phyloP scores from a whole-genome alignment of 1,140 invertebrate species.

The Venturia canescens region DNA sequence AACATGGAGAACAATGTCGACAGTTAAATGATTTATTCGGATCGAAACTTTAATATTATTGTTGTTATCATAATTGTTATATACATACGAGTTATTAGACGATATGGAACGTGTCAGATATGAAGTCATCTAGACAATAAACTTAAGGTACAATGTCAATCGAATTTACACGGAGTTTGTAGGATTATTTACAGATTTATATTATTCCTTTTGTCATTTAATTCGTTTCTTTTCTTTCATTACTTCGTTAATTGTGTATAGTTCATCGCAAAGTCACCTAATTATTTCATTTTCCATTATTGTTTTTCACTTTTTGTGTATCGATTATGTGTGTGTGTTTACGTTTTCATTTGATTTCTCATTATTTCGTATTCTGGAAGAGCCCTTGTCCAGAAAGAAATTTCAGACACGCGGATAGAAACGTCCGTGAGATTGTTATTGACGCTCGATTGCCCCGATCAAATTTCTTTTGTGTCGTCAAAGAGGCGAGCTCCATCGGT shows the following conservation, averaged over 20 bases:
- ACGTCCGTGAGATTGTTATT: neutral
- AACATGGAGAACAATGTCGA: slow-evolving; percentile 47
- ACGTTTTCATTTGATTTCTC: neutral
- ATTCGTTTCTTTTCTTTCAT: neutral
- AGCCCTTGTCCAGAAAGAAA: neutral
- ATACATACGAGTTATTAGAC: slow-evolving; percentile 72
- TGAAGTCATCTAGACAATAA: slow-evolving; percentile 68
- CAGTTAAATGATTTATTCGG: slow-evolving; percentile 74
- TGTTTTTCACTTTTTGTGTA: neutral
- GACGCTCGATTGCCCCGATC: neutral
- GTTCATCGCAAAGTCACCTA: neutral
- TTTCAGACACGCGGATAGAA: slow-evolving; percentile 2
- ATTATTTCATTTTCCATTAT: slow-evolving; percentile 7
- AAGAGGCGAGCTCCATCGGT: neutral
- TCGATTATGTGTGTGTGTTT: slow-evolving; percentile 15
- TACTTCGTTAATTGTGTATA: neutral
- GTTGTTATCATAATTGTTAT: slow-evolving; percentile 55
- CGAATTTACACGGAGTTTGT: slow-evolving; percentile 65
- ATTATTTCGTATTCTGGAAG: neutral
- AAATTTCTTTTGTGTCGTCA: neutral
- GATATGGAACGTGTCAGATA: slow-evolving; percentile 69
- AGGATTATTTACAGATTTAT: slow-evolving; percentile 60
- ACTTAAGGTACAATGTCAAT: slow-evolving; percentile 61
- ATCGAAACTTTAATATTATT: slow-evolving; percentile 65
- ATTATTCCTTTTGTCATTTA: slow-evolving; percentile 42